These are phyloP conservation scores for Incurvaria masculella DNA, from an alignment of 2,888 invertebrate genomes.

Conservation along the genomic window DNA sequence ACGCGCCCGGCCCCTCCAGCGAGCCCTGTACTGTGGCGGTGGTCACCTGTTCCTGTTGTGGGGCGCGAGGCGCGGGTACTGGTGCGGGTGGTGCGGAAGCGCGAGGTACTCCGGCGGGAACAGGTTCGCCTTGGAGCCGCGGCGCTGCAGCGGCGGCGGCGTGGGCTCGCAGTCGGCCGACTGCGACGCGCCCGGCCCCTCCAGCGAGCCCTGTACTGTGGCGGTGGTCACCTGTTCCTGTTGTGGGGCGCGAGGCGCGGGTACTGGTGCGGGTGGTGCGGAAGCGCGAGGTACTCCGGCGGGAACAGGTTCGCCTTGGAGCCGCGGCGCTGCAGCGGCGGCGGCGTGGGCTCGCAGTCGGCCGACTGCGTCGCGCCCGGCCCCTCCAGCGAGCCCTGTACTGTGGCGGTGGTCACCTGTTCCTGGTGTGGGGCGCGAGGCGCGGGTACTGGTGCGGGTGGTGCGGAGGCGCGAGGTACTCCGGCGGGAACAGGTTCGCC, in stretches of 20 bases:
- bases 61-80: constrained; percentile 75
- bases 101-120: constrained; percentile 70
- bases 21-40: too few relatives aligned
- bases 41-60: constrained; percentile 72
- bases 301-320: constrained; percentile 87
- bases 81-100: constrained; percentile 48
- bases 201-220: constrained; percentile 76
- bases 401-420: too few relatives aligned
- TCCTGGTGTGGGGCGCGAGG: constrained; percentile 79
- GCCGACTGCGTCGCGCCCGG: constrained; percentile 89
- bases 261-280: constrained; percentile 56
- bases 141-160: constrained; percentile 77
- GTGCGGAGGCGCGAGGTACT: constrained; percentile 48
- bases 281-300: constrained; percentile 58
- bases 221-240: constrained; percentile 67
- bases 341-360: constrained; percentile 91
- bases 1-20: constrained; percentile 85
- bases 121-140: constrained; percentile 84
- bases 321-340: constrained; percentile 75
- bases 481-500: constrained; percentile 83
- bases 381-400: constrained; percentile 79
- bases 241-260: constrained; percentile 80
- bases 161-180: constrained; percentile 93
- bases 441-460: constrained; percentile 62
- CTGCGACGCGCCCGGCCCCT: constrained; percentile 88